A percentile compares a stretch with the other conserved stretches of the same genome.
phyloP scores from a whole-genome alignment of 1,140 invertebrate species.

The Lucilia cuprina region DNA sequence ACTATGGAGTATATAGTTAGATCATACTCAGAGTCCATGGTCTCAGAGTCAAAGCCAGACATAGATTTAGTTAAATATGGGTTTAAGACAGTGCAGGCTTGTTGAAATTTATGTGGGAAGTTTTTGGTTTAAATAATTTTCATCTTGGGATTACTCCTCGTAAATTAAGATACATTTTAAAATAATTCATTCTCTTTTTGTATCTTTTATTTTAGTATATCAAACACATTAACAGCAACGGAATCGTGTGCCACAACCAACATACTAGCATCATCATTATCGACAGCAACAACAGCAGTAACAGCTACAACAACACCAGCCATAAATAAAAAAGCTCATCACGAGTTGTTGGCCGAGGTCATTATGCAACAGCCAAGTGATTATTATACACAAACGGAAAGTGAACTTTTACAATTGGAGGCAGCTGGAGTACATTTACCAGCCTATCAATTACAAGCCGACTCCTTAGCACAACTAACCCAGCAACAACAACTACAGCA shows the following conservation, averaged over 20 bases:
- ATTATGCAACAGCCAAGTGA: slow-evolving; percentile 59
- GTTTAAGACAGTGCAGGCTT: slow-evolving; percentile 3
- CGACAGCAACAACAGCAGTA: no score
- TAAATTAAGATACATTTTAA: background rate
- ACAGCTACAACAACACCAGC: background rate
- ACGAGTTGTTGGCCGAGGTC: slow-evolving; percentile 41
- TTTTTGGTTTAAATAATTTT: slow-evolving; percentile 26
- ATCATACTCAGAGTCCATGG: background rate
- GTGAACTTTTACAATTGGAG: slow-evolving; percentile 57
- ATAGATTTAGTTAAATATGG: slow-evolving; percentile 1
- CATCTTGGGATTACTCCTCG: slow-evolving; percentile 6
- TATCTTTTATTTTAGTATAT: background rate
- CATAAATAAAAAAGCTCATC: slow-evolving; percentile 38
- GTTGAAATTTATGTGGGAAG: slow-evolving; percentile 34
- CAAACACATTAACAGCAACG: slow-evolving; percentile 25
- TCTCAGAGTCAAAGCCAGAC: background rate
- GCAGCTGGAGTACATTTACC: slow-evolving; percentile 46
- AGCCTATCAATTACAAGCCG: slow-evolving; percentile 39
- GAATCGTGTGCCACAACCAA: background rate
- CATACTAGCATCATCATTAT: background rate
- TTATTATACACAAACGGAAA: slow-evolving; percentile 60
- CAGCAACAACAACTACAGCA: slow-evolving; percentile 36
- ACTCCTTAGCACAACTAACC: slow-evolving; percentile 39
- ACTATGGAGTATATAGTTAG: background rate
- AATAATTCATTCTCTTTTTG: background rate